phyloP scores from a whole-genome alignment of 2,797 vertebrate species.

The Coccyzus lansbergi region DNA sequence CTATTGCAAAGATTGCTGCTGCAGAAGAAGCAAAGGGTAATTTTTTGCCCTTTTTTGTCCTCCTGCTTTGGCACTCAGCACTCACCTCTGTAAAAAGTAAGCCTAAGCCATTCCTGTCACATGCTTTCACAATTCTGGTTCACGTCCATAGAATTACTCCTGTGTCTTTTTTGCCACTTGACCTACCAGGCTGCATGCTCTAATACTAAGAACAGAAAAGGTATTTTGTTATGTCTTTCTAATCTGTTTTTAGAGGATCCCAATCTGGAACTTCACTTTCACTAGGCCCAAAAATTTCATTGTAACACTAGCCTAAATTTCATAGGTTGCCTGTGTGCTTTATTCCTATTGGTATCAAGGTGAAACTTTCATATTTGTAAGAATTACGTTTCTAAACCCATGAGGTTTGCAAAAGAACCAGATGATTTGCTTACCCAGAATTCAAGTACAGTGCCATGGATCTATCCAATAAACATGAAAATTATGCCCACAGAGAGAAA shows the following conservation, averaged over 20 bases:
- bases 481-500: neutral
- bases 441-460: neutral
- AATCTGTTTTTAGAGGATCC: neutral
- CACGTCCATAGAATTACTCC: neutral
- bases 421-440: neutral
- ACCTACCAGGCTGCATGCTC: neutral
- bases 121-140: neutral
- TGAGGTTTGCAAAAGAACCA: neutral
- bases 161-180: neutral
- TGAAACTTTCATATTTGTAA: neutral
- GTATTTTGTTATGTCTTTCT: neutral
- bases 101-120: neutral
- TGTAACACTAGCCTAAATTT: neutral
- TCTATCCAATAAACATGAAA: neutral
- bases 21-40: neutral
- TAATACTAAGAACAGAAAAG: neutral
- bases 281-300: neutral
- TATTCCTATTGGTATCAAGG: neutral
- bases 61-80: neutral
- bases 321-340: neutral
- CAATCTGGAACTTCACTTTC: neutral
- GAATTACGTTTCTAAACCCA: neutral
- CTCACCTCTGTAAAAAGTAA: neutral
- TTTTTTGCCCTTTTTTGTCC: neutral
- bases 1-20: neutral